Base-by-base conservation (phyloP, 1,140 invertebrate genomes). In the Sminthurides bifidus region DNA sequence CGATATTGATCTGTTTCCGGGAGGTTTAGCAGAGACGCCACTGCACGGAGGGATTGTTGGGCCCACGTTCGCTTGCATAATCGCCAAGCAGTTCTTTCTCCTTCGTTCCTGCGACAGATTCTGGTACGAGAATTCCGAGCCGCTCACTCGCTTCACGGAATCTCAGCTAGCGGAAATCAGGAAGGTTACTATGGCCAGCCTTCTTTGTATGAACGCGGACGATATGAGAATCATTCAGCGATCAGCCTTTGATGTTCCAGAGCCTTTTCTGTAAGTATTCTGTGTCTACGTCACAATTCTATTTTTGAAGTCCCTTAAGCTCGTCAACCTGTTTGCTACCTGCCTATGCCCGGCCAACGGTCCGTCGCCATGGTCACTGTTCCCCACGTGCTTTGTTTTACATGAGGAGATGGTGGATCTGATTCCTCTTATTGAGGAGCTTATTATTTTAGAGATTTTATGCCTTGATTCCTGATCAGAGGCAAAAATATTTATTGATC, bases 41-140 rank as follows among this genome's bases (percentile, higher is more conserved):
- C 66, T 78, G 23, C 68, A 73, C 43, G 75, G 75, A 15, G 75
- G 55, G 19, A 21, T 58, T 14, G 52, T 61, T 3, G 76, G 77
- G 17, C 76, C 77, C 1, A 79, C 77, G 3, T 78, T 80, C 60
- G 75, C 73, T 12, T 79, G 77, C 61, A 69, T 80, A 21, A 70
- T 80, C 5, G 78, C 72, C 0, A 70, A 69, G 54, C 77, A 80
- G 58, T 79, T 79, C 63, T 61, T 78, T 5, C 19, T 75, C 72
- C 37, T 85, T 78, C 67, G 67, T 72, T 90, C 90, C 68, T 94
- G 91, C 68, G 92, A 95, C 75, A 75, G 92, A 56, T 95, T 88
- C 72, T 95, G 90, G 88, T 85, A 65, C 35, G 78, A 79, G 65
- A 79, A 75, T 58, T 66, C 68, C 23, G 73, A 78, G 62, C 69